A percentile compares a stretch with the other conserved stretches of the same genome.
Conservation (phyloP, 1,140 invertebrate genomes). For the Drosophila prosaltans region DNA sequence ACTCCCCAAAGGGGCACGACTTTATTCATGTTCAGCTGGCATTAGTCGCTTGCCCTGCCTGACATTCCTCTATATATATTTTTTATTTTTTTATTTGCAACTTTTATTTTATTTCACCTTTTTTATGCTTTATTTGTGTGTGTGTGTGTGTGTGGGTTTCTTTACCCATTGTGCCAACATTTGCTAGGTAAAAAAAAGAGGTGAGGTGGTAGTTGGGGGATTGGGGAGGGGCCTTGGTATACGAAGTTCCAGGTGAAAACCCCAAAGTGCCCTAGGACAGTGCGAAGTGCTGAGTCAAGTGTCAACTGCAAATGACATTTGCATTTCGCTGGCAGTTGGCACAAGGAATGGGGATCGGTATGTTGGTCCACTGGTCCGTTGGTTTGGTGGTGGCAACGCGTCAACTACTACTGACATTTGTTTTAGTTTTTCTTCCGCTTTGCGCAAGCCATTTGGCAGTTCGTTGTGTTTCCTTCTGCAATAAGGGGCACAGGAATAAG, state of each 20-base stretch:
- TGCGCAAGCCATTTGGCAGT: conserved; percentile 79
- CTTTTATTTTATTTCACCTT: conserved; percentile 31
- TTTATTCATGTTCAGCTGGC: conserved; percentile 73
- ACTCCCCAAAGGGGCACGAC: conserved; percentile 61
- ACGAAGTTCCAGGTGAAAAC: conserved; percentile 70
- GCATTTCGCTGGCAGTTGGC: conserved; percentile 71
- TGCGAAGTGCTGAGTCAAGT: conserved; percentile 81
- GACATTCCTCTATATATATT: conserved; percentile 17
- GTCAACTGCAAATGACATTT: conserved; percentile 82
- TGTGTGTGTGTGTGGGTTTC: conserved; percentile 35
- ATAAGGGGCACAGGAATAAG: conserved; percentile 14
- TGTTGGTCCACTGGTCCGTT: conserved; percentile 32
- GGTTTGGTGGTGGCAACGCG: conserved; percentile 66
- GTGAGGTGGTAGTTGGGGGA: not conserved
- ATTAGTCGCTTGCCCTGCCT: conserved; percentile 56
- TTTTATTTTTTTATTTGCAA: conserved; percentile 19
- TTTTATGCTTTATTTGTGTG: conserved; percentile 43
- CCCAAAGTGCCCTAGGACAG: conserved; percentile 79
- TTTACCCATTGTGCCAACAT: conserved; percentile 61
- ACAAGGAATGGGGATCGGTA: not conserved
- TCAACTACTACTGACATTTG: conserved; percentile 80
- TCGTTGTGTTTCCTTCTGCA: conserved; percentile 64
- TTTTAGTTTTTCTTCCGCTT: conserved; percentile 82
- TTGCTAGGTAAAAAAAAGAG: conserved; percentile 22
- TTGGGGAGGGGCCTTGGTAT: not conserved